Evolutionary conservation across 2,888 invertebrate genomes (phyloP).

Genomic region (Drosophila sordidula): DNA sequence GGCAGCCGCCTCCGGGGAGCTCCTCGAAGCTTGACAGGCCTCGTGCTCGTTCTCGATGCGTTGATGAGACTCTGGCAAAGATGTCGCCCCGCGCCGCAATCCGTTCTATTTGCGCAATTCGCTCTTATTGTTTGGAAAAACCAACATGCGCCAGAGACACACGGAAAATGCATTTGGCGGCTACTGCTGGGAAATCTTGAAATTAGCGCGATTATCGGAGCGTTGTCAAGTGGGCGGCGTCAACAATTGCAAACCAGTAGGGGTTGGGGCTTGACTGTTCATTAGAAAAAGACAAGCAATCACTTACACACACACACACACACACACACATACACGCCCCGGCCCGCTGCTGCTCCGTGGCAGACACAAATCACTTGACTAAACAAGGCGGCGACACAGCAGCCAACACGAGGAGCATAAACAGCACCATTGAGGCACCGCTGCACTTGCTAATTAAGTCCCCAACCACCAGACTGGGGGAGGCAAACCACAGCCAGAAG

Average conservation of each 20-base stretch:
- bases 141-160: conserved; percentile 54
- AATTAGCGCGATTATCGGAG: conserved; percentile 84
- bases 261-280: conserved; percentile 32
- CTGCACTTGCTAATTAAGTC: conserved; percentile 84
- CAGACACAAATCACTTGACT: conserved; percentile 78
- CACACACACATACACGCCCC: not conserved
- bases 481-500: conserved; percentile 51
- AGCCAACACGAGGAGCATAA: conserved; percentile 57
- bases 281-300: conserved; percentile 77
- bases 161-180: conserved; percentile 64
- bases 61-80: conserved; percentile 38
- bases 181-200: conserved; percentile 84
- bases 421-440: conserved; percentile 52
- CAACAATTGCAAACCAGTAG: conserved; percentile 56
- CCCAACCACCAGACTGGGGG: conserved; percentile 67
- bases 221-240: conserved; percentile 71
- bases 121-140: conserved; percentile 81
- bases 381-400: conserved; percentile 72
- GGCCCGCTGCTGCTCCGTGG: conserved; percentile 6
- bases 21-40: conserved; percentile 51
- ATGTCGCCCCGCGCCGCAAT: conserved; percentile 42
- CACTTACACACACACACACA: conserved; percentile 57
- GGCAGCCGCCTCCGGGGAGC: conserved; percentile 75
- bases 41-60: conserved; percentile 17
- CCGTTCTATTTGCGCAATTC: conserved; percentile 74